Base-by-base conservation (phyloP, 1,140 invertebrate genomes). In the Drosophila subobscura region DNA sequence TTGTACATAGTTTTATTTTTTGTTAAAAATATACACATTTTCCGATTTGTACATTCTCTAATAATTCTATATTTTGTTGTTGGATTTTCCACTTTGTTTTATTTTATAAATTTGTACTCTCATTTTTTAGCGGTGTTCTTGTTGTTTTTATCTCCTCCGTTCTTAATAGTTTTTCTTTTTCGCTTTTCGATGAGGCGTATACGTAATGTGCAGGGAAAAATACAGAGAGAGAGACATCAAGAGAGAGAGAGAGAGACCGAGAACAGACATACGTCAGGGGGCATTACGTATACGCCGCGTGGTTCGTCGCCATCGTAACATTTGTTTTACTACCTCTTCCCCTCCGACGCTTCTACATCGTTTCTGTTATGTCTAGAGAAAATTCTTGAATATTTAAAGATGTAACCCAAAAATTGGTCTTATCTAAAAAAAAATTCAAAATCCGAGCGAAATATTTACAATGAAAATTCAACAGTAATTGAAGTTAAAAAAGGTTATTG, bases 241-340 rank as follows among this genome's bases (percentile, higher is more conserved):
- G 54, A 5, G 29, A n/a, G 20, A 33, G 25, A 29, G 23, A 29
- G 42, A 40, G 29, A 8, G 16, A 33, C 37, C 41, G 61, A 52
- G 22, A 37, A 41, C 29, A 22, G 50, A 33, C 44, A 60, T n/a
- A 67, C 68, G 61, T 73, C 63, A 79, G 50, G 68, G 54, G 55
- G 77, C 72, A 75, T 85, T 85, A 85, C 81, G 81, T 85, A 85
- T 85, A 85, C 81, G 81, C 81, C 81, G 81, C 81, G 77, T 85
- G 81, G 81, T 81, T 71, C 70, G 55, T 80, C 50, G 72, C 59
- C 41, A 66, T 47, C 45, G 53, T 65, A 50, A 66, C 41, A 41
- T 54, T 47, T 40, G 7, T 46, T 45, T 61, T 50, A 29, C 22
- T 59, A 53, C 3, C 25, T 53, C 51, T 37, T 0, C 7, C 7